Conservation (phyloP, 2,113 vertebrate species). For the Pimephales promelas region DNA sequence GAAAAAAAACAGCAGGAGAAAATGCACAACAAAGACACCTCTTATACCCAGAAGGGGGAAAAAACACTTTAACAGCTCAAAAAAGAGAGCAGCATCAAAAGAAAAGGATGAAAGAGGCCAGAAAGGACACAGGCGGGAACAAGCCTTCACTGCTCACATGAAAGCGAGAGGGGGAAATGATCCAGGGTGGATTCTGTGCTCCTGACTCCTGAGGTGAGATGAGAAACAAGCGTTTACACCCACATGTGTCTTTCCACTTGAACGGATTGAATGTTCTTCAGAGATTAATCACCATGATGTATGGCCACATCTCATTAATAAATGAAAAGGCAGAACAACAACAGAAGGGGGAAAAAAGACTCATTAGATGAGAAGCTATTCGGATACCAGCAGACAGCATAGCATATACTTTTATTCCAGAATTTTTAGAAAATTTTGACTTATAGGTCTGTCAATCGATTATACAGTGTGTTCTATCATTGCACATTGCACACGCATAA, state of each 20-base stretch:
- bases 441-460: too few species aligned
- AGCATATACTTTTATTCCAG: neutral
- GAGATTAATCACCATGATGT: slow-evolving; percentile 26
- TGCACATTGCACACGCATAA: too few species aligned
- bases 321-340: slow-evolving; percentile 11
- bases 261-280: neutral
- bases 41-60: slow-evolving; percentile 42
- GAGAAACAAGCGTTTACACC: slow-evolving; percentile 27
- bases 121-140: slow-evolving; percentile 6
- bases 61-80: slow-evolving; percentile 38
- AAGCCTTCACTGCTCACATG: slow-evolving; percentile 38
- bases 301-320: slow-evolving; percentile 18
- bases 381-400: too few species aligned
- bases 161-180: slow-evolving; percentile 20
- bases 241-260: neutral
- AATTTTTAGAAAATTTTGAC: too few species aligned
- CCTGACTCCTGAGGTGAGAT: slow-evolving; percentile 23
- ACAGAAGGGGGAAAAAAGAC: neutral
- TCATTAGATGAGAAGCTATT: neutral
- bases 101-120: slow-evolving; percentile 40
- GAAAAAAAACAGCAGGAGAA: slow-evolving; percentile 2
- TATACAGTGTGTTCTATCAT: too few species aligned
- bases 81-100: slow-evolving; percentile 39
- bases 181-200: neutral
- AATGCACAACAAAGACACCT: slow-evolving; percentile 40